phyloP scores from a whole-genome alignment of 1,140 invertebrate genomes.

The Ridgeia piscesae region DNA sequence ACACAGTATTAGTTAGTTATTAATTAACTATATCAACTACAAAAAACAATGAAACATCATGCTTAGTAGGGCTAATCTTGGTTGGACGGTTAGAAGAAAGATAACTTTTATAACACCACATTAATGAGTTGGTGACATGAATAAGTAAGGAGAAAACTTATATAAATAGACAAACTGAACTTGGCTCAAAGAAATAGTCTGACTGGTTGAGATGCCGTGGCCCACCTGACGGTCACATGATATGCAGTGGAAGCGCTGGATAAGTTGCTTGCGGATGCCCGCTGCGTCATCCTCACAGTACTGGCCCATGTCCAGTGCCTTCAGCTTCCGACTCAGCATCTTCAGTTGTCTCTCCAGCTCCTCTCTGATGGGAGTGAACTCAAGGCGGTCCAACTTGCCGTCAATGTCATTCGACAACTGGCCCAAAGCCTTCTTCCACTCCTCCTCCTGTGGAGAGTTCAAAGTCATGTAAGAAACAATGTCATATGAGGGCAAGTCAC shows the following conservation, averaged over 20 bases:
- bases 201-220: background rate
- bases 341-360: slow-evolving; percentile 53
- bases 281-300: slow-evolving; percentile 50
- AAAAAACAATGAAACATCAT: background rate
- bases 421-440: slow-evolving; percentile 45
- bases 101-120: no score
- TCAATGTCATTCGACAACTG: slow-evolving; percentile 51
- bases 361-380: slow-evolving; percentile 51
- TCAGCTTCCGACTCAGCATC: slow-evolving; percentile 50
- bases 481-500: background rate
- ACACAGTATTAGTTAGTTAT: background rate
- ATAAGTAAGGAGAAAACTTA: no score
- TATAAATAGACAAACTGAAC: background rate
- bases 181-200: background rate
- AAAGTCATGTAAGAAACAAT: background rate
- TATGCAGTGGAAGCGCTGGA: slow-evolving; percentile 56
- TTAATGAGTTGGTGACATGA: no score
- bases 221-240: slow-evolving; percentile 56
- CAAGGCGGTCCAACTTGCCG: slow-evolving; percentile 53
- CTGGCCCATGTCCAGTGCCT: slow-evolving; percentile 28
- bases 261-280: slow-evolving; percentile 55
- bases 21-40: background rate
- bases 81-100: no score
- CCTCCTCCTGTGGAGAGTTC: slow-evolving; percentile 40
- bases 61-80: no score